Conservation (phyloP, 2,888 invertebrate species). For the Cephus pulcher region DNA sequence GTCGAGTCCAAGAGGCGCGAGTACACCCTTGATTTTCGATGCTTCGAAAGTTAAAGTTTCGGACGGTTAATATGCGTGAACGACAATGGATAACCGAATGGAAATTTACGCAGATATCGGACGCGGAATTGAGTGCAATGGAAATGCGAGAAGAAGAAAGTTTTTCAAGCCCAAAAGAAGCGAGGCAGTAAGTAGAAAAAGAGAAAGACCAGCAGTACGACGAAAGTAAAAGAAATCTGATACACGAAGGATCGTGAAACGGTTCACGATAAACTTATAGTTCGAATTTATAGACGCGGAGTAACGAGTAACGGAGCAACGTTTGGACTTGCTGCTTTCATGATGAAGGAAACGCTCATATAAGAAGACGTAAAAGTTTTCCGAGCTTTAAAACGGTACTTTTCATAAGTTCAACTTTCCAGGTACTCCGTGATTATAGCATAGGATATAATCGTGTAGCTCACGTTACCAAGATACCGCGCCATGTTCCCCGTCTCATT, state of each 20-base stretch:
- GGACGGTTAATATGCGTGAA: no score
- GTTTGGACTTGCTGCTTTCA: background rate
- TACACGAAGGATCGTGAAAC: background rate
- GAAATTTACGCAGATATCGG: background rate
- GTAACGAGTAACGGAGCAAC: background rate
- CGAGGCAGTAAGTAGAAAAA: background rate
- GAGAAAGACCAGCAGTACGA: no score
- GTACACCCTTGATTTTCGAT: no score
- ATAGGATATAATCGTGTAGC: background rate
- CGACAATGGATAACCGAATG: background rate
- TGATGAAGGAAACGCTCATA: background rate
- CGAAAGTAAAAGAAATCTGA: background rate
- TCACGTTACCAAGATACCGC: background rate
- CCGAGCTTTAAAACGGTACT: background rate
- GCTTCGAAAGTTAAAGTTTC: no score
- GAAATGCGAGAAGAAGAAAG: background rate
- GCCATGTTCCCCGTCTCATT: background rate
- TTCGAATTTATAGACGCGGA: background rate
- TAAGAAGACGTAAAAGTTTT: background rate
- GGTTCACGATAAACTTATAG: background rate
- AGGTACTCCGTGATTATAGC: background rate
- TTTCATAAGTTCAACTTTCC: background rate
- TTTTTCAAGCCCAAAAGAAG: background rate
- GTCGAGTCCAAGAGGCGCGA: background rate
- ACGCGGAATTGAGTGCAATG: background rate